Base-by-base conservation (phyloP, 2,113 vertebrate genomes). In the Mobula birostris region DNA sequence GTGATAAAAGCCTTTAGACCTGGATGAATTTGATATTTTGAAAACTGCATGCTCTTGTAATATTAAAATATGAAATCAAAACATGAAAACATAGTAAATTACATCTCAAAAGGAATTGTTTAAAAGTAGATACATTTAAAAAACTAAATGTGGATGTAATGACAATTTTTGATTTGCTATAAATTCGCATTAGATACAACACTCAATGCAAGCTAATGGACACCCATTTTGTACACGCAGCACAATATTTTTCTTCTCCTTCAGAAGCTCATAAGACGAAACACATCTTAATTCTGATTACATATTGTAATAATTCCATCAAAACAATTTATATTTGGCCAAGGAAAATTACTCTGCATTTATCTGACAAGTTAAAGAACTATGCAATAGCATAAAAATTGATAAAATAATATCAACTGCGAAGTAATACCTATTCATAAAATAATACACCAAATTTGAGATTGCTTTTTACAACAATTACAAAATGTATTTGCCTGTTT, bases 21-120 rank as follows among this genome's bases (percentile, higher is more conserved):
- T n/a, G 58, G 87, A n/a, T 68, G n/a, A n/a, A 66, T 90, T 63
- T 90, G 87, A 90, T 66, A 90, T 66, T 90, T 90, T 66, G 63
- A 90, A 90, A 61, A n/a, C 63, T 63, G 58, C 87, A 66, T 90
- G 24, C 87, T 68, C 66, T 90, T 90, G 87, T 90, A 90, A 90
- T 68, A 63, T 61, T 32, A 29, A 90, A 90, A 68, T 27, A 90
- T 90, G 87, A 90, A 66, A 90, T 66, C 14, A 12, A 32, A 29
- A 32, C 66, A 14, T n/a, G 61, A 90, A 32, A 29, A 68, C 17
- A 15, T 56, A 87, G 24, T 87, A 90, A 66, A n/a, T 15, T 32
- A n/a, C 87, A 90, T 90, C 87, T 90, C 61, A 90, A 90, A 70
- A 80, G 21, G 11, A 90, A 90, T 17, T 66, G 11, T 61, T 88